A percentile compares a stretch with the other conserved stretches of the same genome.
phyloP scores from a whole-genome alignment of 2,888 invertebrate species.

The Julus scanicus region DNA sequence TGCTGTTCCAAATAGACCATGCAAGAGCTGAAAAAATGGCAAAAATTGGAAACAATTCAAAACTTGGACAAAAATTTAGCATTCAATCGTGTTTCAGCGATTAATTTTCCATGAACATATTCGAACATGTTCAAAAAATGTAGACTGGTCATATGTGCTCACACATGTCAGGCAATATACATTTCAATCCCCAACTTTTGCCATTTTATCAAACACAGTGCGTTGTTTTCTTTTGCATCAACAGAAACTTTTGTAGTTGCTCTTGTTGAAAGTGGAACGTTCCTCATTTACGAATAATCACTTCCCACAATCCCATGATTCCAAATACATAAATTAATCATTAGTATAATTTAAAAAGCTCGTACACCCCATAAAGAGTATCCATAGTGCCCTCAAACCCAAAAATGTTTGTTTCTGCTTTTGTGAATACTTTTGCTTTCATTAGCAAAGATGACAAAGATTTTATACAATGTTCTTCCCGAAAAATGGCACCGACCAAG shows the following conservation, averaged over 20 bases:
- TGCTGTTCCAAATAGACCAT: not conserved
- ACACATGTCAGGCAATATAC: not conserved
- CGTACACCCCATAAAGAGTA: not conserved
- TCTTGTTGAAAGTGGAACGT: not conserved
- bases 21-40: not conserved
- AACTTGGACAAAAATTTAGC: too few species aligned
- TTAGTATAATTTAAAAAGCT: not conserved
- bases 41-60: not conserved
- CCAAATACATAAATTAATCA: not conserved
- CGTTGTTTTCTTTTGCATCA: too few species aligned
- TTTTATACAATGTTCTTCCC: not conserved
- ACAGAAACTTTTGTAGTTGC: not conserved
- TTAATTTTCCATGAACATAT: not conserved
- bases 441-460: not conserved
- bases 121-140: too few species aligned
- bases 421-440: not conserved
- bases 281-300: not conserved
- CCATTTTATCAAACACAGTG: not conserved
- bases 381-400: not conserved
- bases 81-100: not conserved
- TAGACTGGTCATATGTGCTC: not conserved
- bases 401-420: not conserved
- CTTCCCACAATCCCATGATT: not conserved
- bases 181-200: constrained; percentile 23
- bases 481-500: not conserved